These are phyloP conservation scores for Microplitis demolitor DNA, from an alignment of 1,140 invertebrate genomes.

Conservation along the genomic window DNA sequence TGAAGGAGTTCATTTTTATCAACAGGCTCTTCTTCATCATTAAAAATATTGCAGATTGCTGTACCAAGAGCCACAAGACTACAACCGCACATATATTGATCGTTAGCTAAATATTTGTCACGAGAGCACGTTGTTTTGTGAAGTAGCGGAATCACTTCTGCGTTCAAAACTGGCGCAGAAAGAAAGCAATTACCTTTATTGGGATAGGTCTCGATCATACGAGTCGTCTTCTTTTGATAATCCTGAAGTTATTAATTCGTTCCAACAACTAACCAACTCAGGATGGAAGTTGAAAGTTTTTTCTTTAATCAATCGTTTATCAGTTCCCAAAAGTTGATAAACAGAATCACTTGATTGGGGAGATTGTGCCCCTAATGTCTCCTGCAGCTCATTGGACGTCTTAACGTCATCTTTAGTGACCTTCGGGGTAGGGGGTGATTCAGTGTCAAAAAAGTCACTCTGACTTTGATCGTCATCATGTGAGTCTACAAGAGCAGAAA, in stretches of 20 bases:
- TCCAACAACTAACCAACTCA: no score
- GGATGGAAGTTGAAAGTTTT: no score
- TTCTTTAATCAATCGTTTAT: no score
- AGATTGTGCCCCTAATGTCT: background rate
- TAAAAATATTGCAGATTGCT: conserved; percentile 3
- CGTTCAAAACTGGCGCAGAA: conserved; percentile 15
- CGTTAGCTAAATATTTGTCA: conserved; percentile 15
- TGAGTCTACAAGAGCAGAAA: background rate
- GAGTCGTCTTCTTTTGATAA: no score
- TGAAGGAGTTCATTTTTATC: conserved; percentile 19
- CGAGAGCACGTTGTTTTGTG: conserved; percentile 15
- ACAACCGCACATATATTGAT: conserved; percentile 13
- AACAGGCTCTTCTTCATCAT: conserved; percentile 12
- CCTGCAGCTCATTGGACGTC: background rate
- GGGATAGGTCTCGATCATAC: no score
- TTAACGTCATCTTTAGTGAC: background rate
- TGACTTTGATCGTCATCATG: background rate
- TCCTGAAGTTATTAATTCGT: no score
- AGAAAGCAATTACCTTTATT: conserved; percentile 22
- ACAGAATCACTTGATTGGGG: background rate
- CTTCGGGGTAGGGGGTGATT: background rate
- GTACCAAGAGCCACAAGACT: conserved; percentile 9
- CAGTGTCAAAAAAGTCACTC: background rate
- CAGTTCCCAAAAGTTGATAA: conserved; percentile 24
- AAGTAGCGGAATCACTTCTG: conserved; percentile 11